Base-by-base conservation (phyloP, 1,140 invertebrate genomes). In the Drosophila triauraria region DNA sequence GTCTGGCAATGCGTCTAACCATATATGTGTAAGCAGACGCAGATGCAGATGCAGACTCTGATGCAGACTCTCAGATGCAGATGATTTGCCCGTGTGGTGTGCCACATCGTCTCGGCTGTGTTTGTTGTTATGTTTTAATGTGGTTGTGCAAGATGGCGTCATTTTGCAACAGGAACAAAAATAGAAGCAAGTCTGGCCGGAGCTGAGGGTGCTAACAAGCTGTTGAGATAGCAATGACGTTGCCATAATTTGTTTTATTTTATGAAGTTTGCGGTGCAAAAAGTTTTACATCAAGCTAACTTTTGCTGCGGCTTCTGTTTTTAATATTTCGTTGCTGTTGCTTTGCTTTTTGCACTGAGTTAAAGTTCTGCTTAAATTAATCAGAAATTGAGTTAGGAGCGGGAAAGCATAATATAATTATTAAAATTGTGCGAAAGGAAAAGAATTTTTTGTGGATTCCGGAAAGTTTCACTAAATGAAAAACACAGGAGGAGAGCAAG, bases 161-260 rank as follows among this genome's bases (percentile, higher is more conserved):
- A 85, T 75, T 56, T 78, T 80, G 80, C 72, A 80, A 82, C 70
- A 67, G 62, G 58, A 69, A 59, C 56, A 76, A 40, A 56, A 25
- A 56, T 56, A 25, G 32, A 38, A 54, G 32, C 32, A 4, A 38
- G 59, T 63, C 54, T 20, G 53, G 12, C 43, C 47, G 54, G 32
- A 9, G 9, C 10, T 78, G 44, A 32, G 63, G 56, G 50, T 40
- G 62, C 57, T 80, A 87, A 87, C 85, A 87, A 90, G 80, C 84
- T 90, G 84, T 88, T 87, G 78, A 90, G 85, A 87, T 87, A 87
- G 85, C 85, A 84, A 84, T 87, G 84, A 90, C 81, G 80, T 81
- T 79, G 80, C 77, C 84, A 90, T 84, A 87, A 87, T 90, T 87
- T 87, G 77, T 84, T 90, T 90, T 84, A 78, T 74, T 88, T 88